Evolutionary conservation across 1,140 invertebrate genomes (phyloP), one percentile per base, ranked within the genome.

Genomic region (Chrysoperla carnea): DNA sequence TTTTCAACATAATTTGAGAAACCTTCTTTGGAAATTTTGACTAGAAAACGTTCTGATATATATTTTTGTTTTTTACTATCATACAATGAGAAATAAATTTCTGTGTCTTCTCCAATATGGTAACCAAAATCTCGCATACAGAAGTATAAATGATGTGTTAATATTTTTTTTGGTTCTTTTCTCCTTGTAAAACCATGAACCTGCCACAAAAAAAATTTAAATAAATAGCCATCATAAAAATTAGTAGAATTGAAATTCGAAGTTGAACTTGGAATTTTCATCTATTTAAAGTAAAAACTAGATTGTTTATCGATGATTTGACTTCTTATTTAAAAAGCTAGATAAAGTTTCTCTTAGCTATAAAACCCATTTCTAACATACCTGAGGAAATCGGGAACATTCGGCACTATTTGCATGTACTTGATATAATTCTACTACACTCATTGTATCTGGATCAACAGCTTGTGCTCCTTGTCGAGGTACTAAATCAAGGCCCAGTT

Each of bases 1-100:
- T 85, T 84, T 52, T 90, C 85, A 12, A 88, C 73, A 57, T 89
- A 88, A 58, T 86, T 87, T 14, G 84, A 84, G 60, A 88, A 87
- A 36, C 86, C 87, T 52, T 89, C 84, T 58, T 85, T 88, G 43
- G 83, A 84, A 56, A 92, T 81, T 53, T 76, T 73, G 36, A 92
- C 83, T 53, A 89, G 68, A 67, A 91, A 92, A 43, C 86, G 68
- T 59, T 93, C 88, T 47, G 86, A 92, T 50, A 84, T 59, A 31
- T 79, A 78, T 36, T 74, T 72, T 42, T 70, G 69, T 43, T 76
- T 71, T 50, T 73, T 75, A 2, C 76, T 75, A 59, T 92, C 85
- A 59, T 86, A 91, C 0, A 94, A 58, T 37, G 84, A 87, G 52
- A 93, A 81, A 50, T 86, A 81, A 6, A 91, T 75, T 63, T 92